phyloP scores from a whole-genome alignment of 2,888 invertebrate species.

The Therioaphis trifolii region DNA sequence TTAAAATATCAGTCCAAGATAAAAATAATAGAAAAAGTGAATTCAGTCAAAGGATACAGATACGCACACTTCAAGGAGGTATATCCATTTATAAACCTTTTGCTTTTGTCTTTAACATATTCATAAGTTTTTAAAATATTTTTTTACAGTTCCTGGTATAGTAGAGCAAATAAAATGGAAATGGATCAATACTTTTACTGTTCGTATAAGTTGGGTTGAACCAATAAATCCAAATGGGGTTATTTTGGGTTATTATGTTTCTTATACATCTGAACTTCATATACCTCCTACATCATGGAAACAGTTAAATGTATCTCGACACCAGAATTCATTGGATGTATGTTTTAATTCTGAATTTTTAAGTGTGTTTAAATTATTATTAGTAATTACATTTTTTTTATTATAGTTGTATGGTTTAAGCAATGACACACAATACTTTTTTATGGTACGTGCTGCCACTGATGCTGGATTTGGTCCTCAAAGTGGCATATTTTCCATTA shows the following conservation, averaged over 20 bases:
- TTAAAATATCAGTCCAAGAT: conserved; percentile 76
- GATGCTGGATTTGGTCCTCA: conserved; percentile 71
- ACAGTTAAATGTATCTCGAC: conserved; percentile 44
- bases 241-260: conserved; percentile 49
- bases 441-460: conserved; percentile 71
- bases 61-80: conserved; percentile 78
- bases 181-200: conserved; percentile 43
- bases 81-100: conserved; percentile 64
- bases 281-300: conserved; percentile 45
- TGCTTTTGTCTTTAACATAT: neutral
- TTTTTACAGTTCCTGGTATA: conserved; percentile 48
- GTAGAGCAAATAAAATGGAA: conserved; percentile 49
- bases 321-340: conserved; percentile 46
- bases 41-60: conserved; percentile 75
- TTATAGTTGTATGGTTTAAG: conserved; percentile 69
- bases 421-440: conserved; percentile 70
- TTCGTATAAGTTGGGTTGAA: conserved; percentile 51
- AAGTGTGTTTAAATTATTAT: neutral
- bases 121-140: neutral
- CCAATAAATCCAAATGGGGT: conserved; percentile 46
- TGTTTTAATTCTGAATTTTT: neutral
- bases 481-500: conserved; percentile 67
- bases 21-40: conserved; percentile 70
- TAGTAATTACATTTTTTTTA: neutral
- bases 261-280: conserved; percentile 40